Conservation (phyloP, 2,797 vertebrate species). For the Myoxocephalus aenaeus region DNA sequence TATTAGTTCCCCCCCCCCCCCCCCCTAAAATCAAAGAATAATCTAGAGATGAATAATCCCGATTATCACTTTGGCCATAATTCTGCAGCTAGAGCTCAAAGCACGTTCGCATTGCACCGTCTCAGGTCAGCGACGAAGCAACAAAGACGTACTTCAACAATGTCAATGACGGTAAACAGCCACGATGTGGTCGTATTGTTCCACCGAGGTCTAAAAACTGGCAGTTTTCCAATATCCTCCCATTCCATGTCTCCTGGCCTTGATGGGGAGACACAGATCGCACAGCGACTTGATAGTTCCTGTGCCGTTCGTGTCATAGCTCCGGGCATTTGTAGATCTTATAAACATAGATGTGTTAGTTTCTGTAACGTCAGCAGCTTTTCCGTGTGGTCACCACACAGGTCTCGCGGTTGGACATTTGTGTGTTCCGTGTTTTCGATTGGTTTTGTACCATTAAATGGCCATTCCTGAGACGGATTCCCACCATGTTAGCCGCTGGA, state of each 20-base stretch:
- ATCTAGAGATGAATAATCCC: not conserved
- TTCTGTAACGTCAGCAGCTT: constrained; percentile 40
- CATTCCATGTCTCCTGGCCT: not conserved
- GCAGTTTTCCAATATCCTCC: not conserved
- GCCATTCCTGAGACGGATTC: constrained; percentile 26
- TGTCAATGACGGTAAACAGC: not conserved
- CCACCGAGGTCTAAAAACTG: not conserved
- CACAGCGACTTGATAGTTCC: not conserved
- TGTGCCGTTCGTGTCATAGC: constrained; percentile 9
- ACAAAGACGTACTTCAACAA: not conserved
- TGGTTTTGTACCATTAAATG: constrained; percentile 28
- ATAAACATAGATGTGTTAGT: constrained; percentile 41
- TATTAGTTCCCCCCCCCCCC: not conserved
- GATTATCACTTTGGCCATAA: not conserved
- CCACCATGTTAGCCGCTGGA: not conserved
- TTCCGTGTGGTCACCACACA: constrained; percentile 5
- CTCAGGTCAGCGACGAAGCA: not conserved
- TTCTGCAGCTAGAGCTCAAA: not conserved
- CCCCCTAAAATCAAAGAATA: too few relatives aligned
- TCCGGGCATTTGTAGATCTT: constrained; percentile 44
- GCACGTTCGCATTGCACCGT: not conserved
- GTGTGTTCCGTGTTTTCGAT: constrained; percentile 17
- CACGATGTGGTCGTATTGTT: not conserved
- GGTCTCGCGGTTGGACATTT: constrained; percentile 6
- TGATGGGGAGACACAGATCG: constrained; percentile 1